Percentiles rank a stretch among this genome's conserved stretches.
phyloP scores from a whole-genome alignment of 2,797 vertebrate species.

The Crocidura indochinensis region DNA sequence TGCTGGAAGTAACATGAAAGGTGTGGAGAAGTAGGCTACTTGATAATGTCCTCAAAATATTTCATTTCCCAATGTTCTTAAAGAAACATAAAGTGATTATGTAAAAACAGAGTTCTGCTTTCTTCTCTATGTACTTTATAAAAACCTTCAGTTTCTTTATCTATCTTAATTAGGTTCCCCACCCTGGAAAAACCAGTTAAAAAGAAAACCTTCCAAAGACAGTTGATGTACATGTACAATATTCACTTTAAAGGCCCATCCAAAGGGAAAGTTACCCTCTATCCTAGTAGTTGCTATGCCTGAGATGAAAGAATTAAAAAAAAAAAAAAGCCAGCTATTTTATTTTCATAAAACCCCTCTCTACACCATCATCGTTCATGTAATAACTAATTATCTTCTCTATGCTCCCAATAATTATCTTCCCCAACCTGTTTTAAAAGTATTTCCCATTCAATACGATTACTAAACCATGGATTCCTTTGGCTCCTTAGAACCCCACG shows the following conservation, averaged over 20 bases:
- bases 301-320: conserved; percentile 26
- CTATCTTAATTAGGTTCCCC: neutral
- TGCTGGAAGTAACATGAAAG: neutral
- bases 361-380: conserved; percentile 70
- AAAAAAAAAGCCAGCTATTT: conserved; percentile 35
- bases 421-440: conserved; percentile 78
- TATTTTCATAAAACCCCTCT: conserved; percentile 70
- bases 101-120: neutral
- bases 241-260: conserved; percentile 56
- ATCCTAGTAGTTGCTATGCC: conserved; percentile 50
- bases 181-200: neutral
- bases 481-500: conserved; percentile 49
- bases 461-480: conserved; percentile 60
- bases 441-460: conserved; percentile 81
- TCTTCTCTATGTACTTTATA: neutral
- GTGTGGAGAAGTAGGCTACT: neutral
- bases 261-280: conserved; percentile 32
- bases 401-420: conserved; percentile 73
- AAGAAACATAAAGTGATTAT: neutral
- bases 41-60: neutral
- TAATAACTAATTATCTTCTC: conserved; percentile 81
- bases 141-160: neutral
- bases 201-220: conserved; percentile 8
- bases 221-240: neutral
- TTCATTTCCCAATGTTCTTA: conserved; percentile 42